Percentiles rank a stretch among this genome's conserved stretches.
Conservation (phyloP, 1,140 invertebrate genomes). For the Laodelphax striatellus region DNA sequence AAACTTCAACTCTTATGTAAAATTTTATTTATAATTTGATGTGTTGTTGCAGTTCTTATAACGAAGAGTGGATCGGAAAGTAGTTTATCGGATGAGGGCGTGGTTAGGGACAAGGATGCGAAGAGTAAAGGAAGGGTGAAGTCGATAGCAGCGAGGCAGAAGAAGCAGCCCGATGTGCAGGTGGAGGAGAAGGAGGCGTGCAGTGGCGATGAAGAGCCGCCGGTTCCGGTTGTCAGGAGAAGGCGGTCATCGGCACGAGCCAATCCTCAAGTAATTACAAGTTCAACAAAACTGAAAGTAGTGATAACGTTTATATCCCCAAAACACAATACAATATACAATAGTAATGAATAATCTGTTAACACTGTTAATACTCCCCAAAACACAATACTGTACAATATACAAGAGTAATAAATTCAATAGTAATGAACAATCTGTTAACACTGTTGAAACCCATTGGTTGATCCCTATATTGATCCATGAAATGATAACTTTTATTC, state of each 20-base stretch:
- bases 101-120: slow-evolving; percentile 11
- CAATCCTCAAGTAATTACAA: slow-evolving; percentile 30
- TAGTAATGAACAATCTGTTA: too few relatives aligned
- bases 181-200: slow-evolving; percentile 58
- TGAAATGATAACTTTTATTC: too few relatives aligned
- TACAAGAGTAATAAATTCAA: too few relatives aligned
- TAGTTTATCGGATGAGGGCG: slow-evolving; percentile 60
- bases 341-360: too few relatives aligned
- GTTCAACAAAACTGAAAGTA: too few relatives aligned
- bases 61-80: slow-evolving; percentile 76
- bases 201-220: slow-evolving; percentile 41
- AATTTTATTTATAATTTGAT: neutral
- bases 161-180: slow-evolving; percentile 30
- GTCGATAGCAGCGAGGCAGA: slow-evolving; percentile 13
- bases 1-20: too few relatives aligned
- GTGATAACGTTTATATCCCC: too few relatives aligned
- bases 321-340: too few relatives aligned
- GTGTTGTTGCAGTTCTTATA: slow-evolving; percentile 30
- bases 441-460: neutral
- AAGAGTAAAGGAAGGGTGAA: slow-evolving; percentile 5
- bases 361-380: too few relatives aligned
- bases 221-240: slow-evolving; percentile 41
- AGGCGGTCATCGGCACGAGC: slow-evolving; percentile 41
- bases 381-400: too few relatives aligned
- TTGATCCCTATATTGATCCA: too few relatives aligned